Evolutionary conservation across 2,113 vertebrate genomes (phyloP).

Genomic region (Narcine bancroftii): DNA sequence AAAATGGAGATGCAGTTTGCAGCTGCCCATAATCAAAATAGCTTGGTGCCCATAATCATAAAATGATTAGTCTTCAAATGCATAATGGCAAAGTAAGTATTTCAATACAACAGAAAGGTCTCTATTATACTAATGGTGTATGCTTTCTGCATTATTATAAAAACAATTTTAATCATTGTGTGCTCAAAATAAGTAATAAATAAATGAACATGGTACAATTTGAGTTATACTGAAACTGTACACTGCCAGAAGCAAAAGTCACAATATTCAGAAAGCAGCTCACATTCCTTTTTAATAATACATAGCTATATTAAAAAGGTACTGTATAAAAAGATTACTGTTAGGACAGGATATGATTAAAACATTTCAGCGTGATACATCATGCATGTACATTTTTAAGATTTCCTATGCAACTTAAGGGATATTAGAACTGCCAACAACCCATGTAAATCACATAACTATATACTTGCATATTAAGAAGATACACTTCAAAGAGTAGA

Average conservation of each 20-base stretch:
- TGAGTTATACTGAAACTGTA: slow-evolving; percentile 13
- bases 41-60: slow-evolving; percentile 30
- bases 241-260: slow-evolving; percentile 31
- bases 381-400: slow-evolving; percentile 15
- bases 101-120: not conserved
- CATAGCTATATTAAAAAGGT: slow-evolving; percentile 34
- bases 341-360: slow-evolving; percentile 14
- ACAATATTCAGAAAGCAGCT: slow-evolving; percentile 11
- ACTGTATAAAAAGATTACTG: slow-evolving; percentile 27
- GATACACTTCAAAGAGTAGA: not conserved
- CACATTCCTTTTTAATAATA: slow-evolving; percentile 31
- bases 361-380: slow-evolving; percentile 31
- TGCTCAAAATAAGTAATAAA: slow-evolving; percentile 14
- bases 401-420: not conserved
- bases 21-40: slow-evolving; percentile 6
- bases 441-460: not conserved
- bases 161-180: slow-evolving; percentile 9
- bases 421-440: slow-evolving; percentile 15
- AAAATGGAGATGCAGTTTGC: slow-evolving; percentile 17
- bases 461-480: not conserved
- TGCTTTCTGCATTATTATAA: slow-evolving; percentile 17
- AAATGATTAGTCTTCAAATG: slow-evolving; percentile 27
- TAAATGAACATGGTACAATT: slow-evolving; percentile 13
- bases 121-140: slow-evolving; percentile 19
- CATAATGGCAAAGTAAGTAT: slow-evolving; percentile 25